A percentile compares a stretch with the other conserved stretches of the same genome.
phyloP scores from a whole-genome alignment of 92 coral and sea anemone species.

The Virgularia gustaviana region DNA sequence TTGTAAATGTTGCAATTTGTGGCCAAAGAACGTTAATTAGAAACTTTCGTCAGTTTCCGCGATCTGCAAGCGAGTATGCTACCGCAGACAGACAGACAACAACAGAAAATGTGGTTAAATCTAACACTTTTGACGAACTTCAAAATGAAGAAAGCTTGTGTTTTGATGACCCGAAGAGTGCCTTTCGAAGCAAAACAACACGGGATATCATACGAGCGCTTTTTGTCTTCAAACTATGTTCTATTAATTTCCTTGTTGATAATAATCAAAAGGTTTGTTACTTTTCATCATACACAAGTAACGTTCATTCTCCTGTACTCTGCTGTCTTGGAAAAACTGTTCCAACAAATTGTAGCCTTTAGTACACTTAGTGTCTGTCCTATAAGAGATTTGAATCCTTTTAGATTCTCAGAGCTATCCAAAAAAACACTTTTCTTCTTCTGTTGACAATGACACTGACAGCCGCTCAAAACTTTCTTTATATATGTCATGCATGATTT shows the following conservation, averaged over 20 bases:
- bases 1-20: too few relatives aligned
- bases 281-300: background rate
- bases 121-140: too few relatives aligned
- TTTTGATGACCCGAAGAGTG: conserved; percentile 68
- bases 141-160: conserved; percentile 14
- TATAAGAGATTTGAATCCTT: too few relatives aligned
- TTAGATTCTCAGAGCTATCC: background rate
- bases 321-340: background rate
- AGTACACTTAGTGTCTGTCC: too few relatives aligned
- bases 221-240: conserved; percentile 77
- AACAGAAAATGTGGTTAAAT: too few relatives aligned
- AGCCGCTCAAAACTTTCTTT: too few relatives aligned
- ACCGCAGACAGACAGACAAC: too few relatives aligned
- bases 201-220: conserved; percentile 82
- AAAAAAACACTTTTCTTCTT: too few relatives aligned
- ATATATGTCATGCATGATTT: too few relatives aligned
- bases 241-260: conserved; percentile 76
- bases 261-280: conserved; percentile 71
- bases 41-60: background rate
- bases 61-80: background rate
- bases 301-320: background rate
- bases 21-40: too few relatives aligned
- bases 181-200: conserved; percentile 83
- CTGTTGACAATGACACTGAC: too few relatives aligned
- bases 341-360: background rate